Evolutionary conservation across 2,888 invertebrate genomes (phyloP), one percentile per base, ranked within the genome.

Genomic region (Pediacus dermestoides): DNA sequence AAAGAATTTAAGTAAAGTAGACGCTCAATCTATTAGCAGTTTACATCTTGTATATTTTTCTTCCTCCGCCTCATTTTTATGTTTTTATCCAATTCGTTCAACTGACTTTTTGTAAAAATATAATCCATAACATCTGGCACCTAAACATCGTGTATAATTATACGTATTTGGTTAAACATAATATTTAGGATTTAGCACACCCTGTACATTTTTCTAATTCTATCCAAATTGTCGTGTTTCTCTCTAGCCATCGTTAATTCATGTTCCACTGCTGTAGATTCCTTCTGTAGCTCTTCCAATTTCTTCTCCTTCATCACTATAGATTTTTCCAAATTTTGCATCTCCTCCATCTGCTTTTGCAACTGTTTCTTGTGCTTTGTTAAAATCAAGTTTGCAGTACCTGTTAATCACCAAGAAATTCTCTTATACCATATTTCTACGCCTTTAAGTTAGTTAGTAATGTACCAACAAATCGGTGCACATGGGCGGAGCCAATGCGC

Each of bases 101-200:
- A 18, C 34, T 77, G 72, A 0, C 71, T 67, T 50, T 78, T 77
- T 0, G 75, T 64, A 18, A 63, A 61, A 0, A 80, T 74, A 21
- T 78, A 80, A 1, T 78, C 77, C 69, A 79, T 70, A 1, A 78
- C 61, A 39, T 76, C 74, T 0, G 80, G 80, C 0, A 76, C 65
- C 42, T 55, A 55, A 9, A 25, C 4, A 25, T 25, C 4, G 10
- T 4, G 4, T 25, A 7, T 1, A 22, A 31, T 14, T 6, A 4
- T 14, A n/a, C 16, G 1, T 7, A 12, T 14, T 9, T 22, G 14
- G 14, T 22, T 2, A 23, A 12, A 2, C 16, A 1, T 10, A 11
- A 15, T 16, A 2, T 13, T 8, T 15, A 18, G 15, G 8, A 21
- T 42, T 45, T 45, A 58, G 74, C 51, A 76, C n/a, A n/a, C n/a